Percentiles rank a stretch among this genome's conserved stretches.
Evolutionary conservation across 2,797 vertebrate species (phyloP).

Genomic region (Chelonia mydas): DNA sequence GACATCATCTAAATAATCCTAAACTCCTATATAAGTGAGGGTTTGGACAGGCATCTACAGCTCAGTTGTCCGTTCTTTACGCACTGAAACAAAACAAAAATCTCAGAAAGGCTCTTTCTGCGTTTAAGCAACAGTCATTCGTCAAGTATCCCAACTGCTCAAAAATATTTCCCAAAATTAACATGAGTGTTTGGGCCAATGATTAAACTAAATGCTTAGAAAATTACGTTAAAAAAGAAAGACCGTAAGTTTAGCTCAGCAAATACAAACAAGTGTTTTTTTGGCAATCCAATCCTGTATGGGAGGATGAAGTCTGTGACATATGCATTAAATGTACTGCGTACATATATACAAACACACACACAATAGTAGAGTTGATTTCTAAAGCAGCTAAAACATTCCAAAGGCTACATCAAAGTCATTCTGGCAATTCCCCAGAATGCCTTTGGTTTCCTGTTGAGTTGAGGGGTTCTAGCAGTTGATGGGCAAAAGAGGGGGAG

Average conservation of each 20-base stretch:
- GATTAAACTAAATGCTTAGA: slow-evolving; percentile 44
- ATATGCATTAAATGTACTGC: not conserved
- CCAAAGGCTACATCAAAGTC: not conserved
- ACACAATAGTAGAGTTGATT: not conserved
- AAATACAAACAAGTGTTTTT: slow-evolving; percentile 7
- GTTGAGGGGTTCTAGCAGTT: not conserved
- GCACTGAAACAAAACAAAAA: not conserved
- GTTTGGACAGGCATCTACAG: not conserved
- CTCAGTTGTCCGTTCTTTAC: not conserved
- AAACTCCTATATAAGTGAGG: not conserved
- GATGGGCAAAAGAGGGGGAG: not conserved
- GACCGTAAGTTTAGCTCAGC: slow-evolving; percentile 23
- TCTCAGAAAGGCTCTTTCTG: not conserved
- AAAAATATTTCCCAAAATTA: not conserved
- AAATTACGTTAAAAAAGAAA: slow-evolving; percentile 41
- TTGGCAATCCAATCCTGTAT: not conserved
- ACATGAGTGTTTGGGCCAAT: not conserved
- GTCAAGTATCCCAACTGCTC: not conserved
- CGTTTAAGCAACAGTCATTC: not conserved
- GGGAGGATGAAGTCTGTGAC: not conserved
- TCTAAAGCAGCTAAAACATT: not conserved
- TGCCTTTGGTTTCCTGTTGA: not conserved
- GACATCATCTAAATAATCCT: not conserved
- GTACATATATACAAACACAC: rapidly evolving
- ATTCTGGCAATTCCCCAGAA: not conserved